Evolutionary conservation across 2,888 invertebrate species (phyloP).

Genomic region (Exephanes ischioxanthus): DNA sequence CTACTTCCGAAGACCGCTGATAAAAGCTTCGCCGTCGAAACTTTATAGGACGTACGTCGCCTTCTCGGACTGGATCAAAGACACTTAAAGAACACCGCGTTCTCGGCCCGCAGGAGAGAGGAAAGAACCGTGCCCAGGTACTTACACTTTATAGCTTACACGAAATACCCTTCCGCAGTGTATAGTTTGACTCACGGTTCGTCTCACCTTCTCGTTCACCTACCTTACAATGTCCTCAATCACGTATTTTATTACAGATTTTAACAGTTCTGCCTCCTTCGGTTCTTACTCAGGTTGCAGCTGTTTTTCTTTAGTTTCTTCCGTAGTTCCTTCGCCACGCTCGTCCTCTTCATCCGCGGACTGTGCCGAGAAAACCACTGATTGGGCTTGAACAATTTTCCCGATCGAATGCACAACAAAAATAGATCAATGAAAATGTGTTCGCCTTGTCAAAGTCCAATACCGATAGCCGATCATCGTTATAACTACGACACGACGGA

Average conservation of each 20-base stretch:
- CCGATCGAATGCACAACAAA: neutral
- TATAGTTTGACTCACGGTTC: neutral
- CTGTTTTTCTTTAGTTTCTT: neutral
- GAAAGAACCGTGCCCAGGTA: slow-evolving; percentile 14
- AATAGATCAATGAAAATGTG: too few species aligned
- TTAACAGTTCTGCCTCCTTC: slow-evolving; percentile 6
- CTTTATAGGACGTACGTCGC: slow-evolving; percentile 38
- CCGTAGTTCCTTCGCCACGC: too few species aligned
- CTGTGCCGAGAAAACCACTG: neutral
- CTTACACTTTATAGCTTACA: slow-evolving; percentile 32
- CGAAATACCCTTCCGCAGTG: slow-evolving; percentile 18
- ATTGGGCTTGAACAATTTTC: neutral
- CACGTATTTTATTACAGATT: slow-evolving; percentile 34
- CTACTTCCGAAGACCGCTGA: neutral
- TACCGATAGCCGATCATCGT: neutral
- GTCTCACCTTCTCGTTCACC: neutral
- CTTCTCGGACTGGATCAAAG: slow-evolving; percentile 27
- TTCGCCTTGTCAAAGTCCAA: neutral
- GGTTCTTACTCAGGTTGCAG: neutral
- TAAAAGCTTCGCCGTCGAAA: slow-evolving; percentile 29
- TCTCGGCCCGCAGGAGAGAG: neutral
- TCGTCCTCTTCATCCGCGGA: neutral
- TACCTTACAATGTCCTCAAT: slow-evolving; percentile 32
- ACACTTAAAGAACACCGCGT: slow-evolving; percentile 30
- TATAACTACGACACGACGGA: neutral